phyloP scores from a whole-genome alignment of 1,140 invertebrate genomes.

The Platyscapa corneri region DNA sequence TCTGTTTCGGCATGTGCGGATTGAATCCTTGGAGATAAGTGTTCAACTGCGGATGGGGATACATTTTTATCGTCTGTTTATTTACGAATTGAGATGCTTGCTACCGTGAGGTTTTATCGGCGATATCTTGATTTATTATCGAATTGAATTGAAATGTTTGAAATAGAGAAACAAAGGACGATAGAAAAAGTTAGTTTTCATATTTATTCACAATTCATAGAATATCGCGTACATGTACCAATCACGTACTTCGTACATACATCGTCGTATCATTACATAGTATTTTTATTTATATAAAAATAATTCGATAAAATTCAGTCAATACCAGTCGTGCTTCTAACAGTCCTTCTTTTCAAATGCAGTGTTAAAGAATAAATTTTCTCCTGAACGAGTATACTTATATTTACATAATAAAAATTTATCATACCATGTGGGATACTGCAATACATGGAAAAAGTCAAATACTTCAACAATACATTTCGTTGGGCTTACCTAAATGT shows the following conservation, averaged over 20 bases:
- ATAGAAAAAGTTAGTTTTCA: constrained; percentile 16
- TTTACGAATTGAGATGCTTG: not conserved
- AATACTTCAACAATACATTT: constrained; percentile 42
- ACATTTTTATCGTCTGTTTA: constrained; percentile 35
- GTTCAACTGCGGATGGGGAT: constrained; percentile 43
- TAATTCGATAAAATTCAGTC: constrained; percentile 58
- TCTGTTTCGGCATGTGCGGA: constrained; percentile 23
- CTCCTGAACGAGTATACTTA: constrained; percentile 9
- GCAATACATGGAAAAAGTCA: constrained; percentile 11
- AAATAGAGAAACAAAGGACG: constrained; percentile 17
- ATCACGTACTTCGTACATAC: constrained; percentile 48
- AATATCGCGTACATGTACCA: constrained; percentile 55
- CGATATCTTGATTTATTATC: not conserved
- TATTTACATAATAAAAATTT: constrained; percentile 43
- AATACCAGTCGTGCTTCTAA: constrained; percentile 51
- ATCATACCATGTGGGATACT: not conserved
- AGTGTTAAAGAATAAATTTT: constrained; percentile 27
- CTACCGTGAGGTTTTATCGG: not conserved
- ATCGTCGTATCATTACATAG: constrained; percentile 16
- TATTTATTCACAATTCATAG: constrained; percentile 58
- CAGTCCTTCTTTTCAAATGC: constrained; percentile 14
- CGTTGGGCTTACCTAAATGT: constrained; percentile 18
- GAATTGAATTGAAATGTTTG: not conserved
- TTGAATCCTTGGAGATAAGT: constrained; percentile 34
- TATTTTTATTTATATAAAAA: constrained; percentile 54